Evolutionary conservation across 2,113 vertebrate species (phyloP).

Genomic region (Sebastes schlegelii): DNA sequence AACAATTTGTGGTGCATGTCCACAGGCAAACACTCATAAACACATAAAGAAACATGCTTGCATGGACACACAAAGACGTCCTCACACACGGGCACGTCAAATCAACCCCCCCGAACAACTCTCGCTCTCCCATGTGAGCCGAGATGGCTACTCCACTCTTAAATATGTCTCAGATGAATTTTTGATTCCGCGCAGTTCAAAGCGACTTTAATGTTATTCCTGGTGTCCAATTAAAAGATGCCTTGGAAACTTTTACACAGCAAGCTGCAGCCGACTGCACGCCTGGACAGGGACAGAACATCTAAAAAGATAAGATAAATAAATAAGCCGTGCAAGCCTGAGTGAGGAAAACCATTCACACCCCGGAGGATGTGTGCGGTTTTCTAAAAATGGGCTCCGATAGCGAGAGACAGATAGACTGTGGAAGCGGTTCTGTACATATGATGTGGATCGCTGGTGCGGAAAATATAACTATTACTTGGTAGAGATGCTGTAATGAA

Average conservation of each 20-base stretch:
- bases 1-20: neutral
- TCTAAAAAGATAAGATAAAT: constrained; percentile 69
- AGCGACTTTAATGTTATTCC: constrained; percentile 76
- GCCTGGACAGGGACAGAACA: constrained; percentile 49
- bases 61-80: constrained; percentile 9
- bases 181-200: constrained; percentile 72
- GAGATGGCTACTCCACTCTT: constrained; percentile 25
- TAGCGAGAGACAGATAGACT: constrained; percentile 28
- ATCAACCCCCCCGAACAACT: neutral
- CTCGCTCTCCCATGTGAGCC: neutral
- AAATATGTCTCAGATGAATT: constrained; percentile 59
- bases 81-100: constrained; percentile 21
- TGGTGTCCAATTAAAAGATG: constrained; percentile 77
- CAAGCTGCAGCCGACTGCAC: constrained; percentile 37
- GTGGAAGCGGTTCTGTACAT: constrained; percentile 51
- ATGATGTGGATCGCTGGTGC: constrained; percentile 65
- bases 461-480: constrained; percentile 73
- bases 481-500: constrained; percentile 57
- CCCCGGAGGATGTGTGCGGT: constrained; percentile 44
- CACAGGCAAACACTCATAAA: neutral
- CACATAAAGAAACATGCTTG: neutral
- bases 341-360: constrained; percentile 52
- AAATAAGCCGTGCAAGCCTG: constrained; percentile 57
- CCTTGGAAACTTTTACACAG: constrained; percentile 40
- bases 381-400: constrained; percentile 57